Evolutionary conservation across 2,797 vertebrate genomes (phyloP).

Genomic region (Coracias cyanogaster): DNA sequence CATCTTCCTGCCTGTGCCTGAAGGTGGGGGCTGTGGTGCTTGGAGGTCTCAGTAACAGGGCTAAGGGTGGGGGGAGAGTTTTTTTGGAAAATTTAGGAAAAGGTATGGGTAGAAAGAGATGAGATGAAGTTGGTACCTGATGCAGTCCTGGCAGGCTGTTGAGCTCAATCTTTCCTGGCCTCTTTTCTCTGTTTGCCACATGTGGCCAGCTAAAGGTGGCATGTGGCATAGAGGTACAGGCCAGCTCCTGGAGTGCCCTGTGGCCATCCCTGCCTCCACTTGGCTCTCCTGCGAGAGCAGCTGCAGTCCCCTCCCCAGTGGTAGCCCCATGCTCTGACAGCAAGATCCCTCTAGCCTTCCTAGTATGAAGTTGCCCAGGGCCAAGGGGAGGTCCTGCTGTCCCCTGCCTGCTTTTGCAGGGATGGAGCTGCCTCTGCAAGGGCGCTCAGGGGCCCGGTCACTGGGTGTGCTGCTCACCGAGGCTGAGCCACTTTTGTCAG

Average conservation of each 20-base stretch:
- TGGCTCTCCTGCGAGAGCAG: fast-evolving
- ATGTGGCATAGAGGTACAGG: background rate
- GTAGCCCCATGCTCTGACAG: background rate
- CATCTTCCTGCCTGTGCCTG: background rate
- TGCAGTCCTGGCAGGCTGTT: fast-evolving
- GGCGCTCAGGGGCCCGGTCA: too few relatives aligned
- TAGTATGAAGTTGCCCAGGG: background rate
- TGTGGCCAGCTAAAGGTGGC: background rate
- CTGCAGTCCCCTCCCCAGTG: fast-evolving
- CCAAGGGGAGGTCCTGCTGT: background rate
- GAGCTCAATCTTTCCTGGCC: background rate
- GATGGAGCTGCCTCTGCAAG: background rate
- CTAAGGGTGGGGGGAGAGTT: background rate
- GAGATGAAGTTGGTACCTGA: background rate
- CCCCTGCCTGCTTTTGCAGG: background rate
- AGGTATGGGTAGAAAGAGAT: background rate
- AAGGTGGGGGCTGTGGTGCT: background rate
- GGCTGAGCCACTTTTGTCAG: background rate
- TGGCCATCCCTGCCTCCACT: background rate
- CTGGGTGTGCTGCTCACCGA: background rate
- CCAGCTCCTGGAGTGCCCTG: background rate
- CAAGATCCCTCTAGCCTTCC: background rate
- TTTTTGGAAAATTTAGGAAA: background rate
- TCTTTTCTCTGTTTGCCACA: fast-evolving
- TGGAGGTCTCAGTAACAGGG: background rate